These are phyloP conservation scores for Saguinus midas DNA, from an alignment of 2,113 vertebrate genomes.

Conservation along the genomic window DNA sequence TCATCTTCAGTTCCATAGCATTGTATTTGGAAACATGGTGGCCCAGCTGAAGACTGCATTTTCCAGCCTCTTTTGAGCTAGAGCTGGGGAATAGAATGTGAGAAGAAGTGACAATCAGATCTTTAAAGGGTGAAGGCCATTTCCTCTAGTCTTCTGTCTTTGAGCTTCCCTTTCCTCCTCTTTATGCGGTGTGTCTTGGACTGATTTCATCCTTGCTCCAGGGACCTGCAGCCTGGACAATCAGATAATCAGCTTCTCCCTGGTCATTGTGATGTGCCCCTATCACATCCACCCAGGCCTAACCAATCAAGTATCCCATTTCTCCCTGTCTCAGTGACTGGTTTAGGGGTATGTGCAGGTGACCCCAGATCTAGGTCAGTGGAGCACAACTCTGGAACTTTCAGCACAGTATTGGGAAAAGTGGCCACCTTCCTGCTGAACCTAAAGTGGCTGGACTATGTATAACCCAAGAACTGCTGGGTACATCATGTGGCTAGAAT, in stretches of 20 bases:
- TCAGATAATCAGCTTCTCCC: background rate
- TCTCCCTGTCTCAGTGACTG: background rate
- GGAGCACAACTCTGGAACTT: background rate
- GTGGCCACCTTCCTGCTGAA: background rate
- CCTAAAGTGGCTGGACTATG: background rate
- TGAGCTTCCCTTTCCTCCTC: background rate
- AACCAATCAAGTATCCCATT: too few relatives aligned
- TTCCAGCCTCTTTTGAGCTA: background rate
- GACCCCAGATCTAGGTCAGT: background rate
- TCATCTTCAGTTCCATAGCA: too few relatives aligned
- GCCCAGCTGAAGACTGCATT: background rate
- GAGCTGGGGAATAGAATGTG: background rate
- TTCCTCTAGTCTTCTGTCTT: background rate
- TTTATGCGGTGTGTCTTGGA: background rate
- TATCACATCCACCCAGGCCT: accelerated
- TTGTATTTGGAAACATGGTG: background rate
- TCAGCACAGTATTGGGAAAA: background rate
- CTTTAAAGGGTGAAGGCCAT: background rate
- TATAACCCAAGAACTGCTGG: too few relatives aligned
- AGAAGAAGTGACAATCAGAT: background rate
- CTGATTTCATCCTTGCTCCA: background rate
- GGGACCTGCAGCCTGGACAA: too few relatives aligned
- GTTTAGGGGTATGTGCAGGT: background rate
- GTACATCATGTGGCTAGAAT: accelerated
- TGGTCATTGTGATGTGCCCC: too few relatives aligned